A percentile compares a stretch with the other conserved stretches of the same genome.
Evolutionary conservation across 2,113 vertebrate genomes (phyloP).

Genomic region (Pyrgilauda ruficollis): DNA sequence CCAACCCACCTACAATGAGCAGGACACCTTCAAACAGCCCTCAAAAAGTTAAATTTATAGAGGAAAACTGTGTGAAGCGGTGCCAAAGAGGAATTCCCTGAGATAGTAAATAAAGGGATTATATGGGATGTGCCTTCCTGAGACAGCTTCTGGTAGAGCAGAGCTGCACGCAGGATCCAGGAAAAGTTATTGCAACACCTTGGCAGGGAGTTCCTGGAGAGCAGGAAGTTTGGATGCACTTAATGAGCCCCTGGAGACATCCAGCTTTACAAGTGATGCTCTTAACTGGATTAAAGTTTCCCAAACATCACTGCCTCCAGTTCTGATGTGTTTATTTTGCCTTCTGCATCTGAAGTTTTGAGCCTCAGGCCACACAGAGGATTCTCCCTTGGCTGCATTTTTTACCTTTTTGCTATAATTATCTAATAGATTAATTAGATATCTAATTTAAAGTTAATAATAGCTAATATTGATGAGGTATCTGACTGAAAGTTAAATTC

Average conservation of each 20-base stretch:
- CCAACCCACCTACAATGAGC: background rate
- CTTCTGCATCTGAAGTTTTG: background rate
- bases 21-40: background rate
- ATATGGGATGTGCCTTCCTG: background rate
- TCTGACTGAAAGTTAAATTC: background rate
- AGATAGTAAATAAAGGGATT: background rate
- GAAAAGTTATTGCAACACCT: background rate
- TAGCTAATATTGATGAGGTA: background rate
- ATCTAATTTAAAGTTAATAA: background rate
- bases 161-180: background rate
- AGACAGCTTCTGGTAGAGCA: background rate
- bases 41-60: rapidly evolving
- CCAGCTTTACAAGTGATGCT: background rate
- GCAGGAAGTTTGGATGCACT: background rate
- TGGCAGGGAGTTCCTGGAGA: background rate
- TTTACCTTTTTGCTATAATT: background rate
- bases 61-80: background rate
- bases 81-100: background rate
- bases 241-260: background rate
- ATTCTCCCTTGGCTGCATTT: rapidly evolving
- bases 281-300: background rate
- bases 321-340: background rate
- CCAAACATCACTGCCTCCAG: background rate
- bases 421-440: background rate
- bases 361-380: background rate